Base-by-base conservation (phyloP, 2,113 vertebrate species). In the Vanacampus margaritifer region DNA sequence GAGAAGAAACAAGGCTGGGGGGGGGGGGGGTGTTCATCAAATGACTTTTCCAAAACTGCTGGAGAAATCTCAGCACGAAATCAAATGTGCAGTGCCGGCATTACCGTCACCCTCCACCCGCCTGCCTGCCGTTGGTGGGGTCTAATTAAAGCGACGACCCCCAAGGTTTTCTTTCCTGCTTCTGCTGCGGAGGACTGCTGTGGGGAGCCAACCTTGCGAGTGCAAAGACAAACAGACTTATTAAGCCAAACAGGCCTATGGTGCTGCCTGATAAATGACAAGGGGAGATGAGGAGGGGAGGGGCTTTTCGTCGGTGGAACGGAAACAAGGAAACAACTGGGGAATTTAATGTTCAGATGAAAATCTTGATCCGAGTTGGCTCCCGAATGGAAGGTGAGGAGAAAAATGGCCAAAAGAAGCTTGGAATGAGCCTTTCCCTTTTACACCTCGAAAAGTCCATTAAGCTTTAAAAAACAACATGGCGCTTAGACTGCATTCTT, bases 91-190 rank as follows among this genome's bases (percentile, higher is more conserved):
- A 77, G 75, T 79, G 43, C 69, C 74, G 67, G 74, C 66, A 26
- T 19, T 24, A 73, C 69, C 14, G 57, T 39, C 71, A 75, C 78
- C 77, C 74, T 32, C 53, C 13, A 32, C 54, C 26, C 26, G 73
- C 74, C 69, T 72, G 75, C 82, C 75, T 65, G 59, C 68, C 68
- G 24, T 69, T 11, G 73, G 73, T 54, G 73, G 80, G 74, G 76
- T 80, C 84, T 90, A 86, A 90, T 88, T 85, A 90, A 84, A 79
- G 78, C 79, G 41, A 51, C 50, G 37, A 85, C 78, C 82, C 83
- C 88, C 46, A 41, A 84, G 79, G 82, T 75, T 76, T 76, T 72
- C 64, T 21, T 75, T 69, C 70, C 74, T 76, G 74, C 74, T 57
- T 76, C 60, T 73, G 69, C 70, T 23, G 70, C 8, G 64, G 61